phyloP scores from a whole-genome alignment of 1,140 invertebrate genomes.

The Brachionus sp. region DNA sequence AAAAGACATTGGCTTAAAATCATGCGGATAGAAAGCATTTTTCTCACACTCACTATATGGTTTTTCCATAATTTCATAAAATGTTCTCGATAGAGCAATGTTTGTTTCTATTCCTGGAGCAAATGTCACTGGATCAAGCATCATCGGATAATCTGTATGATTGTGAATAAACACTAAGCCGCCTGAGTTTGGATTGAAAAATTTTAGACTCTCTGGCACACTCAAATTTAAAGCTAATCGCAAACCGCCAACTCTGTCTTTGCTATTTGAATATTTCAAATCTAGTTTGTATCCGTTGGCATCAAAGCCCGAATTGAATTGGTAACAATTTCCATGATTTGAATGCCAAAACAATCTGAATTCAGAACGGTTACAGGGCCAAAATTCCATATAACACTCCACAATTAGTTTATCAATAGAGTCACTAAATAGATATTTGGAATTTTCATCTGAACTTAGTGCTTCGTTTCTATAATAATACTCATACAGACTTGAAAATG shows the following conservation, averaged over 20 bases:
- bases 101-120: not conserved
- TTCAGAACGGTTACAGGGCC: not conserved
- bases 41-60: not conserved
- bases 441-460: not conserved
- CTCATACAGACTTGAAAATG: not conserved
- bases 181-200: not conserved
- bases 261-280: not conserved
- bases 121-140: not conserved
- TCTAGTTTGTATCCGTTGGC: not conserved
- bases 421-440: not conserved
- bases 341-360: not conserved
- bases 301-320: not conserved
- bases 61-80: not conserved
- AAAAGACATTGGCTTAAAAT: not conserved
- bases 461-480: not conserved
- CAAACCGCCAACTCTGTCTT: not conserved
- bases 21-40: not conserved
- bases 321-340: slow-evolving; percentile 2
- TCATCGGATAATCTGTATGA: not conserved
- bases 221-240: not conserved
- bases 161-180: not conserved
- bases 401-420: not conserved
- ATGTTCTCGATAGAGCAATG: not conserved
- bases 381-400: not conserved
- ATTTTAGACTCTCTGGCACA: not conserved